Base-by-base conservation (phyloP, 2,113 vertebrate genomes). In the Brachionichthys hirsutus region DNA sequence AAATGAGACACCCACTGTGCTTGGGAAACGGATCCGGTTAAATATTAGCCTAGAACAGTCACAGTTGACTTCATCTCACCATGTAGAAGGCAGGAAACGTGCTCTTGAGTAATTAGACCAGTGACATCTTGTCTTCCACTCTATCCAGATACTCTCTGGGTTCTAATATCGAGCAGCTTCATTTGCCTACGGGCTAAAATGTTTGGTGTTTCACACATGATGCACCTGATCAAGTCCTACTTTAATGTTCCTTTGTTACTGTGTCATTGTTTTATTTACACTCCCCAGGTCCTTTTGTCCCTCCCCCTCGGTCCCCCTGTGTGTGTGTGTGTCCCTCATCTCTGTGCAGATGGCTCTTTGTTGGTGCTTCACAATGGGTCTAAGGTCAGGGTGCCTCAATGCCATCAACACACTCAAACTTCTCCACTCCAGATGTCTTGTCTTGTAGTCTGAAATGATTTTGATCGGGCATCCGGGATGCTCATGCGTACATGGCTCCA, bases 281-380 rank as follows among this genome's bases (percentile, higher is more conserved):
- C 62, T 58, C 49, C 67, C 53, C 66, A 57, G 51, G 62, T 45
- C 70, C 47, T 68, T 50, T n/a, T 55, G 60, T 43, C 53, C 72
- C 67, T 67, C 30, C 63, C 60, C 51, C 30, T 57, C 38, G 18
- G 48, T 76, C 78, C 78, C 85, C 72, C 45, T 70, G 75, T 80
- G 70, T 78, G 75, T 80, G 70, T 78, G 79, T 8, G 24, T 74
- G 79, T 87, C 83, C 82, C 83, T 72, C 70, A 73, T 85, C 84
- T 89, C 69, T 62, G 82, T 88, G 91, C 91, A 92, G 91, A 92
- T 92, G 91, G 90, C 77, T 90, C 90, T 90, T 92, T 92, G 91
- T 92, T 91, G 84, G 76, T 77, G 72, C 75, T 78, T 85, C 83
- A 92, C 90, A 91, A 92, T 91, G 72, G 86, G 72, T 66, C 85